phyloP scores from a whole-genome alignment of 2,797 vertebrate genomes.

The Cossypha caffra region DNA sequence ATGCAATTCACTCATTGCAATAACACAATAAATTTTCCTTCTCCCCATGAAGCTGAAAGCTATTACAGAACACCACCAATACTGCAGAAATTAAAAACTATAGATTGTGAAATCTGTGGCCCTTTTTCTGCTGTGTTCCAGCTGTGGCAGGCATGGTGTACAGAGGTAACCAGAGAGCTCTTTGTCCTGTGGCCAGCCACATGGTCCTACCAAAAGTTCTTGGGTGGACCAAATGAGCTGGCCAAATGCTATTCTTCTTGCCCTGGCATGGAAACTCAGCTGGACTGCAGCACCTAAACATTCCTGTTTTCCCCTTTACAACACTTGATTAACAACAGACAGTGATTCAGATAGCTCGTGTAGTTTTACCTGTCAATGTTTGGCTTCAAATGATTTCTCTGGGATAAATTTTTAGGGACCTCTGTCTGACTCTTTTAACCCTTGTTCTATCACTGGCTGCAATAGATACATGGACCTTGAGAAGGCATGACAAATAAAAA shows the following conservation, averaged over 20 bases:
- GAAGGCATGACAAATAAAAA: not conserved
- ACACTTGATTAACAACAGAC: not conserved
- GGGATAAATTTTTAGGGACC: not conserved
- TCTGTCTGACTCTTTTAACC: not conserved
- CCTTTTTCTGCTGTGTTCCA: not conserved
- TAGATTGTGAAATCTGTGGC: not conserved
- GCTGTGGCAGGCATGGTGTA: not conserved
- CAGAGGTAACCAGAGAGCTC: not conserved
- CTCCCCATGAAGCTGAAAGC: not conserved
- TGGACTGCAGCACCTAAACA: not conserved
- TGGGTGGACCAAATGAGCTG: not conserved
- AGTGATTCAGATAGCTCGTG: not conserved
- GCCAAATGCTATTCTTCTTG: not conserved
- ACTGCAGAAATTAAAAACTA: not conserved
- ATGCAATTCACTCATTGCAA: not conserved
- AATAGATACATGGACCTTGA: not conserved
- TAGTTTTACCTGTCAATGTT: not conserved
- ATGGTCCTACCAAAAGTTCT: not conserved
- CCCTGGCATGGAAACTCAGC: not conserved
- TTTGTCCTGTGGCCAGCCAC: rapidly evolving
- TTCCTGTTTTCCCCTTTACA: not conserved
- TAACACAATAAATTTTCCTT: not conserved
- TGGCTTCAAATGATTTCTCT: not conserved
- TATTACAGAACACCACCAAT: not conserved
- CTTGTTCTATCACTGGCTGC: not conserved